phyloP scores from a whole-genome alignment of 2,797 vertebrate genomes.

The Pyrocephalus nanus region DNA sequence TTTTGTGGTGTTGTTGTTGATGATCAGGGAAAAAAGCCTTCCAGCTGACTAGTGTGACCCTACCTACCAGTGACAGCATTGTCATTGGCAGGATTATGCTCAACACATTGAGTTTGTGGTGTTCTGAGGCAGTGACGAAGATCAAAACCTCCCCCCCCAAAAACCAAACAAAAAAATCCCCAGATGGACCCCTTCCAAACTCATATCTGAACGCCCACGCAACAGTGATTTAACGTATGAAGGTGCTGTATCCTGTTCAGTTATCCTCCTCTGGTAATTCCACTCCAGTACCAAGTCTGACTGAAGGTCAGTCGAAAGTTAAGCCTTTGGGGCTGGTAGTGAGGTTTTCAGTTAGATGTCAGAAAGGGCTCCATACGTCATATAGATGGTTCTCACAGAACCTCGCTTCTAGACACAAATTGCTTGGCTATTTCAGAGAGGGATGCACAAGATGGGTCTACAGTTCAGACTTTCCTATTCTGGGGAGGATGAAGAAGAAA shows the following conservation, averaged over 20 bases:
- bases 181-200: neutral
- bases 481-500: neutral
- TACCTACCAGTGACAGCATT: neutral
- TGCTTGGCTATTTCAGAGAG: neutral
- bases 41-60: neutral
- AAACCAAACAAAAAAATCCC: neutral
- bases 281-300: neutral
- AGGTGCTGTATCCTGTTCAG: neutral
- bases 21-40: neutral
- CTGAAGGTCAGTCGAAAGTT: slow-evolving; percentile 12
- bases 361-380: accelerated
- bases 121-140: neutral
- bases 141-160: neutral
- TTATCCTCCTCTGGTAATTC: neutral
- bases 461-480: neutral
- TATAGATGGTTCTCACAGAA: neutral
- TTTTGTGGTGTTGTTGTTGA: neutral
- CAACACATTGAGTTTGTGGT: neutral
- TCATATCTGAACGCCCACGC: neutral
- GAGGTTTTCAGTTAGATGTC: neutral
- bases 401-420: neutral
- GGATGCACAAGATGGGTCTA: neutral
- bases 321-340: neutral
- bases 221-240: neutral
- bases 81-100: neutral